A percentile compares a stretch with the other conserved stretches of the same genome.
These are phyloP conservation scores for Eciton burchellii DNA, from an alignment of 1,140 invertebrate genomes.

Conservation along the genomic window DNA sequence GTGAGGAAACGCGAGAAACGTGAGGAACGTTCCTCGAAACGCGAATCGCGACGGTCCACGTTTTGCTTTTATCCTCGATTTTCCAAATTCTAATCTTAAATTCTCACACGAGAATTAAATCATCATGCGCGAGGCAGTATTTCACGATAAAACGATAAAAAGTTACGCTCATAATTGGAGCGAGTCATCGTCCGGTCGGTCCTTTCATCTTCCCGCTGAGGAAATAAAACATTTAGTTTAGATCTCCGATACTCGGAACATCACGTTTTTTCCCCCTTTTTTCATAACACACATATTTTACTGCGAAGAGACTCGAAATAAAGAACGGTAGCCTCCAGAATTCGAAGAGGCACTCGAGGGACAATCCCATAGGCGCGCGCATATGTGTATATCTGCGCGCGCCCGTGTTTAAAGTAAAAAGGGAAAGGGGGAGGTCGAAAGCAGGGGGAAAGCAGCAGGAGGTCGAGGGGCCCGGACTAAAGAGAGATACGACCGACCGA, in stretches of 20 bases:
- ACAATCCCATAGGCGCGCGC: slow-evolving; percentile 16
- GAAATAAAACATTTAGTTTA: neutral
- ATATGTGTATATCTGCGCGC: slow-evolving; percentile 30
- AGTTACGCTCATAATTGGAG: neutral
- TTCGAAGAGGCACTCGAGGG: slow-evolving; percentile 7
- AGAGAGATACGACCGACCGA: slow-evolving; percentile 69
- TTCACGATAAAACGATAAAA: too few species aligned
- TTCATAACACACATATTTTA: neutral
- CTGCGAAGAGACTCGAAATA: neutral
- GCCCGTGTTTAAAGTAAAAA: slow-evolving; percentile 76
- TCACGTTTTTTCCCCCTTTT: neutral
- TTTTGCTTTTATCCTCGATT: neutral
- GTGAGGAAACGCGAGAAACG: neutral
- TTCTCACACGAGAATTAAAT: too few species aligned
- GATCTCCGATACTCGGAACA: neutral
- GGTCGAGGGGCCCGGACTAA: slow-evolving; percentile 70
- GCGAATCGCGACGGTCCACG: neutral
- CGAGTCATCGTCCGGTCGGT: too few species aligned
- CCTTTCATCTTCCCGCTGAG: neutral
- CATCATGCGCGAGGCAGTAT: too few species aligned
- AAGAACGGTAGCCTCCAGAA: slow-evolving; percentile 30
- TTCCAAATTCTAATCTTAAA: too few species aligned
- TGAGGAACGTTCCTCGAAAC: neutral
- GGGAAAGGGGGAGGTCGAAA: slow-evolving; percentile 36
- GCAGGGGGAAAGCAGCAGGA: slow-evolving; percentile 73